Evolutionary conservation across 2,797 vertebrate genomes (phyloP).

Genomic region (Coranthus polyacanthus): DNA sequence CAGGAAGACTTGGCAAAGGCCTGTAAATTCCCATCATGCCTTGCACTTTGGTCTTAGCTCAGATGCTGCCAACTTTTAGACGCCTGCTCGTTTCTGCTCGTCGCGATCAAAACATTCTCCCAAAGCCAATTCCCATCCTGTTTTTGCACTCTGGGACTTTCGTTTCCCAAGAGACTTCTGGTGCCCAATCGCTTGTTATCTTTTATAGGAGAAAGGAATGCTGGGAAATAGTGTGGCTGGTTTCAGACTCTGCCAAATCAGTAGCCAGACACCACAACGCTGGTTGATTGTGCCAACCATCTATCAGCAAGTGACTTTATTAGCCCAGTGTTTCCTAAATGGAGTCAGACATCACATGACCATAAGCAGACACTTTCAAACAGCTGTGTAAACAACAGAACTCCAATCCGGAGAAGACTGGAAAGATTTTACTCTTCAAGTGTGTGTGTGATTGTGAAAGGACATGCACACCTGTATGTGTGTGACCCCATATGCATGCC

Average conservation of each 20-base stretch:
- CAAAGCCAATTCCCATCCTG: constrained; percentile 75
- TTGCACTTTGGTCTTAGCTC: constrained; percentile 43
- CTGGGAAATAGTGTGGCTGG: constrained; percentile 68
- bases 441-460: constrained; percentile 10
- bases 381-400: constrained; percentile 49
- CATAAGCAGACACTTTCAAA: constrained; percentile 34
- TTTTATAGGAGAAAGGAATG: constrained; percentile 75
- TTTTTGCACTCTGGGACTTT: constrained; percentile 65
- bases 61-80: constrained; percentile 49
- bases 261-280: constrained; percentile 49
- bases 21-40: constrained; percentile 63
- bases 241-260: constrained; percentile 50
- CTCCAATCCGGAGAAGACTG: constrained; percentile 25
- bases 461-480: constrained; percentile 21
- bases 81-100: constrained; percentile 23
- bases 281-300: constrained; percentile 34
- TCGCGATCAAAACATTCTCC: constrained; percentile 62
- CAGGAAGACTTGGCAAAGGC: constrained; percentile 52
- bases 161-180: constrained; percentile 58
- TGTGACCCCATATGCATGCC: constrained; percentile 40
- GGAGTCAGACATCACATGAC: constrained; percentile 35
- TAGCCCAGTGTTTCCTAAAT: constrained; percentile 17
- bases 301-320: constrained; percentile 56
- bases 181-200: constrained; percentile 68
- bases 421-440: neutral